Base-by-base conservation (phyloP, 2,113 vertebrate species). In the Sinocyclocheilus grahami region DNA sequence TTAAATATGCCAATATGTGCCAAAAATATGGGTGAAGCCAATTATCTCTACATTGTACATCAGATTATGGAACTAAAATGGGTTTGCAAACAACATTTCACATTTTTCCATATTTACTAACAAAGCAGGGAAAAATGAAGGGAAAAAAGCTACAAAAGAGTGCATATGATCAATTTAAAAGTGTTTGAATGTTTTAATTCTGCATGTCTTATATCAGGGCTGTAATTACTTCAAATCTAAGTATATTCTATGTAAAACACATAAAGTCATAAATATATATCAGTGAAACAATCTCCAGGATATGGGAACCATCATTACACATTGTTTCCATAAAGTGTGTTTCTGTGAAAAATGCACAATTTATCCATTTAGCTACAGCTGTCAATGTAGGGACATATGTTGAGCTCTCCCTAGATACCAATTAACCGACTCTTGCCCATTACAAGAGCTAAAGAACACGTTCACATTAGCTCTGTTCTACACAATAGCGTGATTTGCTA, bases 351-450 rank as follows among this genome's bases (percentile, higher is more conserved):
- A 74, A 74, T 1, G 8, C 22, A 12, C 37, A 24, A 39, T 65
- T 51, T 46, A 48, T 75, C 10, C 8, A 39, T 86, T 46, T 69
- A 42, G 22, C 78, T 48, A 58, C 48, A 77, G 72, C 85, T 80
- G 75, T 69, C 75, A 86, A 81, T 82, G 83, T 83, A 84, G 12
- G 24, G 79, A 81, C 80, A 86, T 78, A 87, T 82, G 58, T 72
- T 83, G 83, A 72, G 58, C 78, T 86, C 37, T 83, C 88, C 88
- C 88, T 58, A 84, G 84, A 87, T 81, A 87, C 88, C 76, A 89
- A 89, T 89, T 87, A 89, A 85, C 83, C 37, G 53, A 42, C 55
- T 67, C 51, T 83, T 78, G 27, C 46, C 80, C 65, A 77, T 82
- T 74, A 46, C 18, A 18, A 77, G 67, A 65, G 72, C 37, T 60